phyloP scores from a whole-genome alignment of 2,888 invertebrate genomes.

The Maniola hyperantus region DNA sequence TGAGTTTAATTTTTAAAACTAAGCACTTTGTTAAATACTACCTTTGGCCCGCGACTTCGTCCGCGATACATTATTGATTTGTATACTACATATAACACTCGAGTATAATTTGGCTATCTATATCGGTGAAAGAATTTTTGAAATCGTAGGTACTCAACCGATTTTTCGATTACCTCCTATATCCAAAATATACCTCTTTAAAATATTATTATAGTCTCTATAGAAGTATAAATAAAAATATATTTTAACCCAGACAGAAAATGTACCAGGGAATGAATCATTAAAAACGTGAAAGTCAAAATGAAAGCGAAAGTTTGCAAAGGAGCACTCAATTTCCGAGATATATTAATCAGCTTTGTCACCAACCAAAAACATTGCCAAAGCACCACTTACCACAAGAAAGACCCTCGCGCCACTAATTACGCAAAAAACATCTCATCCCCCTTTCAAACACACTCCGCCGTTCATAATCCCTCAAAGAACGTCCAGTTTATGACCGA shows the following conservation, averaged over 20 bases:
- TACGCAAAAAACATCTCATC: constrained; percentile 74
- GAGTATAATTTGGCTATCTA: too few relatives aligned
- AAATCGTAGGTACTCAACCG: too few relatives aligned
- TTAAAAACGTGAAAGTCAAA: constrained; percentile 3
- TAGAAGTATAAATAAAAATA: too few relatives aligned
- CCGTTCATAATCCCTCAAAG: constrained; percentile 75
- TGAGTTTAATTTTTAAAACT: too few relatives aligned
- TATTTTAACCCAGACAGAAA: neutral
- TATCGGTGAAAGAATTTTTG: too few relatives aligned
- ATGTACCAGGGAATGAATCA: neutral
- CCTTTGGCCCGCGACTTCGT: too few relatives aligned
- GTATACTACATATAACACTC: too few relatives aligned
- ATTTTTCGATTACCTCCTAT: too few relatives aligned
- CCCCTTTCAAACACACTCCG: constrained; percentile 60
- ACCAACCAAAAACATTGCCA: constrained; percentile 42
- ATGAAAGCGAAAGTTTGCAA: constrained; percentile 11
- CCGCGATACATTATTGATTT: too few relatives aligned
- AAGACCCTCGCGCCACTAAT: constrained; percentile 66
- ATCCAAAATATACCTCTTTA: too few relatives aligned
- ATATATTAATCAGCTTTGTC: constrained; percentile 42
- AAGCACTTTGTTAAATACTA: too few relatives aligned
- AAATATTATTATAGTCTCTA: too few relatives aligned
- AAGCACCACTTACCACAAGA: constrained; percentile 57
- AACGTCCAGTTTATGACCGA: constrained; percentile 68
- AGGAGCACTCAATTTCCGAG: constrained; percentile 26